Conservation (phyloP, 2,797 vertebrate genomes). For the Rhynchonycteris naso region DNA sequence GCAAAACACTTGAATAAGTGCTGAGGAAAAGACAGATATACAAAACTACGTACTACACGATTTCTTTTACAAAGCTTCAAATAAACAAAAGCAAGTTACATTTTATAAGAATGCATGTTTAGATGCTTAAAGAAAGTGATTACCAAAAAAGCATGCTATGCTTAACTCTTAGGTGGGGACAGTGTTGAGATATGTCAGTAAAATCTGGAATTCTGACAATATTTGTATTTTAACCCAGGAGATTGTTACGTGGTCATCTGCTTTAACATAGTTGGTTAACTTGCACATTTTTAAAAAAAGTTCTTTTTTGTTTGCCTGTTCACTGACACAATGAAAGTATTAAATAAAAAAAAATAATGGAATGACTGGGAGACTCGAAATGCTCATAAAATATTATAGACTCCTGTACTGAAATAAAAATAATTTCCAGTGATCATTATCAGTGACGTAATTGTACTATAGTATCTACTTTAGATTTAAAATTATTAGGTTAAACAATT, state of each 20-base stretch:
- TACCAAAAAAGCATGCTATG: not conserved
- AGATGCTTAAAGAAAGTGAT: not conserved
- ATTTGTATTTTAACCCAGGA: not conserved
- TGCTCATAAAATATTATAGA: not conserved
- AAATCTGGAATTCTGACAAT: not conserved
- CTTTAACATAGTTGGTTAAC: not conserved
- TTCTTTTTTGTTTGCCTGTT: not conserved
- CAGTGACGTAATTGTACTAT: not conserved
- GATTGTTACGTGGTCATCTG: not conserved
- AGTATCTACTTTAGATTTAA: not conserved
- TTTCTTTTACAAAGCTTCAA: not conserved
- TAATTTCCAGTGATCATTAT: not conserved
- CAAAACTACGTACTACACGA: rapidly evolving
- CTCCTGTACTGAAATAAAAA: not conserved
- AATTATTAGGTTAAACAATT: not conserved
- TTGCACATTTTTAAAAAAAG: not conserved
- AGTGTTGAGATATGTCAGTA: not conserved
- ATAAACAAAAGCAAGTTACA: not conserved
- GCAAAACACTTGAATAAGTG: not conserved
- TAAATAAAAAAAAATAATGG: not conserved
- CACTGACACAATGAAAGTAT: not conserved
- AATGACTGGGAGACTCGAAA: not conserved
- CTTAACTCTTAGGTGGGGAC: not conserved
- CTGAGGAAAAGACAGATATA: not conserved
- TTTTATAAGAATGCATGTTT: not conserved